Base-by-base conservation (phyloP, 2,113 vertebrate species). In the Cyphomyrus plagiostoma region DNA sequence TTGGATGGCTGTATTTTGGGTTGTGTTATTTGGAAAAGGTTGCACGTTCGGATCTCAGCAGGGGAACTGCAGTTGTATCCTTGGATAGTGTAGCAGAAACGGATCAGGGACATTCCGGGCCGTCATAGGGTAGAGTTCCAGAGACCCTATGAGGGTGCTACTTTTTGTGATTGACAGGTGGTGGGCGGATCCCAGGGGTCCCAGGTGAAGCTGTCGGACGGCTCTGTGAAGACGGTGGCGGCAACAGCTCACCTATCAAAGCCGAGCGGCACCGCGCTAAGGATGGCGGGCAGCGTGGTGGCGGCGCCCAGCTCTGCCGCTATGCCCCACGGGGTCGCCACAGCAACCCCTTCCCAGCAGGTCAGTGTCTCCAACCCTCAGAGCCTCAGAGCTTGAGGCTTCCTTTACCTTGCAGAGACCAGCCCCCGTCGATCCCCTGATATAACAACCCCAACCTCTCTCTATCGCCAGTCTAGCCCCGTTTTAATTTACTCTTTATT, bases 251-350 rank as follows among this genome's bases (percentile, higher is more conserved):
- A 98, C 80, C 96, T 99, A 90, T 97, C 97, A 87, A 99, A 99
- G 92, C 97, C 98, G 0, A 98, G 98, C 89, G 98, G 97, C 89
- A 99, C 98, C 1, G 96, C 98, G 89, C 93, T 99, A 88, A 96
- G 98, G 91, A 97, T 99, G 45, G 96, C 98, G 0, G 98, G 98
- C 46, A 98, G 98, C 7, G 96, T 99, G 86, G 99, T 99, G 94
- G 98, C 98, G 3, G 93, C 98, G 0, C 93, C 97, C 52, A 95
- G 96, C 90, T 95, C 97, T 91, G 95, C 96, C 86, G 74, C 97
- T 90, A 89, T 96, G 89, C 92, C 96, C 23, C 93, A 96, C 58
- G 92, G 96, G 2, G 94, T 96, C 0, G 95, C 96, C 42, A 91
- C 96, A 87, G 92, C 94, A 26, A 92, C 92, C 80, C 90, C 52